Percentiles rank a stretch among this genome's conserved stretches.
Conservation (phyloP, 1,140 invertebrate genomes). For the Ylistrum balloti region DNA sequence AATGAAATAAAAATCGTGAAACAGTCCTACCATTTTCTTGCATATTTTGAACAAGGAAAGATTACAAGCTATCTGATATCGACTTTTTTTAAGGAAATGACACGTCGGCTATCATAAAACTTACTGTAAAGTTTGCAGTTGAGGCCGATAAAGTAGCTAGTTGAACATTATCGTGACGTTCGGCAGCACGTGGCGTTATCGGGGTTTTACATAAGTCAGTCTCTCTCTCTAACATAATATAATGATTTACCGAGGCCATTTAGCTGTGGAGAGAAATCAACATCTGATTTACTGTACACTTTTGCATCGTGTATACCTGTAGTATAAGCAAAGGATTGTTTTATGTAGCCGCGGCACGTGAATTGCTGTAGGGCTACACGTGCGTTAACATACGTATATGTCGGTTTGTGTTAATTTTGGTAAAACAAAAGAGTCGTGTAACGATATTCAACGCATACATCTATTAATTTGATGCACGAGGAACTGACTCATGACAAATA, state of each 20-base stretch:
- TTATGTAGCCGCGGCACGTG: not conserved
- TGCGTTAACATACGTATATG: no score
- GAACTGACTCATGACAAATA: no score
- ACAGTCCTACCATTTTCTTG: no score
- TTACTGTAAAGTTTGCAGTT: not conserved
- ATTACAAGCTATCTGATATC: not conserved
- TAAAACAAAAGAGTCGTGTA: no score
- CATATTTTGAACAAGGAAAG: not conserved
- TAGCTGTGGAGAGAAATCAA: not conserved
- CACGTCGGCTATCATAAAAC: not conserved
- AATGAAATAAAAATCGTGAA: no score
- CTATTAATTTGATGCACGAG: no score
- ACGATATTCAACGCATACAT: no score
- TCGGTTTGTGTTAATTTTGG: no score
- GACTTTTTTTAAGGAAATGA: not conserved
- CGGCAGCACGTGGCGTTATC: not conserved
- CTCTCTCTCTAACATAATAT: not conserved
- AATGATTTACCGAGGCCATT: not conserved
- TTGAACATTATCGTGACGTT: not conserved
- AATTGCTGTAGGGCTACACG: no score
- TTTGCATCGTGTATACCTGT: not conserved
- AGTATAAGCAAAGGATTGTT: not conserved
- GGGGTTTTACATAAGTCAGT: not conserved
- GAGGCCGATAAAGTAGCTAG: not conserved
- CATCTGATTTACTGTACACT: not conserved